Conservation (phyloP, 2,888 invertebrate species). For the Philopedon plagiatum region DNA sequence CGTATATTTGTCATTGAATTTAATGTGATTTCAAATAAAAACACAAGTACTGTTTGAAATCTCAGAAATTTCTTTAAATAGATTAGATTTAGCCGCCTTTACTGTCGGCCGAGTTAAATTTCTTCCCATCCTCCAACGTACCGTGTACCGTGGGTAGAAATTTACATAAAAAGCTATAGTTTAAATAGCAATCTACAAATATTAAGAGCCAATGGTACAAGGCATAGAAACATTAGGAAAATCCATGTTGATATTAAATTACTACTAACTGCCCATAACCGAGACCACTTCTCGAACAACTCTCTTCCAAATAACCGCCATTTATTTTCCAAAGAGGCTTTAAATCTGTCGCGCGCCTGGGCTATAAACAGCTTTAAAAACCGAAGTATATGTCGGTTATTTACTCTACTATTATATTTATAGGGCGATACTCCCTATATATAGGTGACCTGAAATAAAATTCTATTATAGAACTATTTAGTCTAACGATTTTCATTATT, state of each 20-base stretch:
- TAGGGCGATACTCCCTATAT: constrained; percentile 3
- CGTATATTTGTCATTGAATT: too few relatives aligned
- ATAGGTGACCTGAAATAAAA: neutral
- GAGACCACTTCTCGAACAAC: neutral
- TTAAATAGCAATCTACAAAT: too few relatives aligned
- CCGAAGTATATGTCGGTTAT: constrained; percentile 3
- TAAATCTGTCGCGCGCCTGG: neutral
- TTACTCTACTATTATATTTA: constrained; percentile 4
- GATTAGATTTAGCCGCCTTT: too few relatives aligned
- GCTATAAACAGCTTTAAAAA: constrained; percentile 11
- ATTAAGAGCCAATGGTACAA: too few relatives aligned
- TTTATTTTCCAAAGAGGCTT: constrained; percentile 3
- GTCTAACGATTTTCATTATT: neutral
- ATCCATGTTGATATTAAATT: constrained; percentile 1
- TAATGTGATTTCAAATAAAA: too few relatives aligned
- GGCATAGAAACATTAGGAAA: neutral
- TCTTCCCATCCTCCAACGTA: too few relatives aligned
- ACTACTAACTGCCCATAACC: constrained; percentile 5
- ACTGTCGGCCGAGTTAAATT: too few relatives aligned
- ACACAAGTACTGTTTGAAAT: too few relatives aligned
- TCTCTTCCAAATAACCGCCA: neutral
- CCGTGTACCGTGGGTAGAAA: too few relatives aligned
- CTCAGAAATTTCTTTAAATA: too few relatives aligned
- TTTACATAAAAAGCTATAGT: too few relatives aligned
- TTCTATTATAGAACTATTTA: neutral